Evolutionary conservation across 2,797 vertebrate genomes (phyloP), one percentile per base, ranked within the genome.

Genomic region (Sebastes itinus): DNA sequence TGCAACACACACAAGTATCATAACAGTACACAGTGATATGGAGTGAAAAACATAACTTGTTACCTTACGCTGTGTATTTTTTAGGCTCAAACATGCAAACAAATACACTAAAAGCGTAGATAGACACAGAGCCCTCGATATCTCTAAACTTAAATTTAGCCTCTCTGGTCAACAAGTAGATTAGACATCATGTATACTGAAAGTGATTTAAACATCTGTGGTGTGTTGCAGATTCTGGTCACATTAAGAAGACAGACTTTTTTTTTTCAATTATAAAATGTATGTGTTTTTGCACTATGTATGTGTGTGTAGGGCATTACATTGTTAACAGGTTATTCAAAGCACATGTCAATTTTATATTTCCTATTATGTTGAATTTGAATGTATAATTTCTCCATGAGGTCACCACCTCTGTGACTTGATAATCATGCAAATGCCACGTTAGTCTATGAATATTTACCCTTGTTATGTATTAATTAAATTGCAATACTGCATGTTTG

Each of bases 81-180:
- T 72, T 20, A 65, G 46, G 42, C 60, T 32, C 38, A 69, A 64
- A 82, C 8, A 27, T 78, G 77, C 63, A 71, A 68, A 78, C 28
- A 72, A 35, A 81, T 8, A 27, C 11, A 77, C 30, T 35, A 30
- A 62, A 84, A 62, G 25, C 14, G 22, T 14, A 30, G n/a, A 78
- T 12, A 30, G n/a, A 78, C 49, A 74, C 16, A 23, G 1, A 38
- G 23, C 27, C 18, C 4, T 16, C 10, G 5, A 33, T 16, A 65
- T 75, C 55, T 81, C 75, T 35, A 64, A 78, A 75, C 32, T 28
- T 33, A 78, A 78, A 80, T 85, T 54, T 75, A 75, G 72, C 49
- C 14, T 35, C 13, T 72, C 62, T 72, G 61, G 72, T 85, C 60
- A 70, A 85, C 14, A 49, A 65, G 28, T 58, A 72, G 77, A 66